Evolutionary conservation across 2,113 vertebrate genomes (phyloP), one percentile per base, ranked within the genome.

Genomic region (Ptilorrhoa leucosticta): DNA sequence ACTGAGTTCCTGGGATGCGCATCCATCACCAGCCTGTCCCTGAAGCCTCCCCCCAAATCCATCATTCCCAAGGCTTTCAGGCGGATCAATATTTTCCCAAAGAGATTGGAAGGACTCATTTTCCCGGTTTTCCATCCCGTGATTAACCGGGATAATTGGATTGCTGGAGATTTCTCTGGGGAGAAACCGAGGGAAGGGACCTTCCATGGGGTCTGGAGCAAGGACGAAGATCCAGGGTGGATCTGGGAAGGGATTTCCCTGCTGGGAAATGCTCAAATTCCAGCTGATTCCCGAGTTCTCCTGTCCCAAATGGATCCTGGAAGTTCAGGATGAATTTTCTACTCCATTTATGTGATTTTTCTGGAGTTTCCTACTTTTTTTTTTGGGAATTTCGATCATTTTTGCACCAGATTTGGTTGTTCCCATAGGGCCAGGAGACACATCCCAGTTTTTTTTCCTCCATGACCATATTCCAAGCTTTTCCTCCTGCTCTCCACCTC

Each of bases 291-390:
- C 40, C 19, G 8, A 1, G 0, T 7, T 26, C 30, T 18, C 35
- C 22, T 8, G 1, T 17, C 54, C 35, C 37, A n/a, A 30, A 42
- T 0, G 1, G 2, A 30, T 14, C 72, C 63, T 56, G 31, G 24
- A 45, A 40, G 48, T 10, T 24, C 26, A 19, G 51, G 53, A 17
- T 54, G 17, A 3, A 2, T 48, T 54, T 84, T 14, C 64, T 9
- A 6, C 8, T 15, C 13, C 1, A 1, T 13, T 47, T 19, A 1
- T 1, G 4, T 0, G 11, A 45, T 39, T 71, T 50, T 10, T 48
- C 60, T 50, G 10, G 7, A 9, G 3, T 27, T 71, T 44, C 18
- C 56, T 22, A 3, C 35, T 16, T 0, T 30, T 69, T 69, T 35
- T 54, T 21, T 51, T 10, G 9, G 6, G 10, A 3, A 0, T 53